phyloP scores from a whole-genome alignment of 2,797 vertebrate genomes.

The Acanthurus tractus region DNA sequence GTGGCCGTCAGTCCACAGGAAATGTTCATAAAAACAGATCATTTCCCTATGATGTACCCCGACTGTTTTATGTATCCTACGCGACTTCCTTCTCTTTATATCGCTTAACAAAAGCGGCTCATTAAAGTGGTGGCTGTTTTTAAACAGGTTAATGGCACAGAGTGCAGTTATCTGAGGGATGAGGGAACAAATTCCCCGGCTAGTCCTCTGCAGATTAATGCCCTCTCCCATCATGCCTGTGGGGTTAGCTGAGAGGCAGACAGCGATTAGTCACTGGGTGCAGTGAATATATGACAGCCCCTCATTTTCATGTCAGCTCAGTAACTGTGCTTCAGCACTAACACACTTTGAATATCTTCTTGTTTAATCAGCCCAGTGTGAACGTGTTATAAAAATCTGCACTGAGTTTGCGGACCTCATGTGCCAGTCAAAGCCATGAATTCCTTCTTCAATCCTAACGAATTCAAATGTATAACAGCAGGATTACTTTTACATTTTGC shows the following conservation, averaged over 20 bases:
- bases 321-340: constrained; percentile 45
- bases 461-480: not conserved
- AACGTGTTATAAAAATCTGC: constrained; percentile 23
- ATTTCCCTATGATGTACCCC: constrained; percentile 10
- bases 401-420: constrained; percentile 2
- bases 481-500: constrained; percentile 20
- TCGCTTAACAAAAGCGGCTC: constrained; percentile 46
- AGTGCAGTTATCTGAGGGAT: constrained; percentile 25
- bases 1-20: not conserved
- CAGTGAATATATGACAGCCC: constrained; percentile 61
- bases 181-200: constrained; percentile 41
- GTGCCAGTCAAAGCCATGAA: constrained; percentile 4
- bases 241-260: constrained; percentile 64
- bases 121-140: constrained; percentile 56
- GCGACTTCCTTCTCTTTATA: constrained; percentile 34
- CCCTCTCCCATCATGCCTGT: constrained; percentile 62
- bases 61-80: constrained; percentile 12
- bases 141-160: constrained; percentile 45
- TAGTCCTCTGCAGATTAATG: constrained; percentile 60
- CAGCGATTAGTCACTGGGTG: constrained; percentile 67
- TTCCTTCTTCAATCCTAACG: not conserved
- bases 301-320: constrained; percentile 72
- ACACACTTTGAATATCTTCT: constrained; percentile 57
- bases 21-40: constrained; percentile 10
- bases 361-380: constrained; percentile 47